phyloP scores from a whole-genome alignment of 2,888 invertebrate species.

The Cephalotes varians region DNA sequence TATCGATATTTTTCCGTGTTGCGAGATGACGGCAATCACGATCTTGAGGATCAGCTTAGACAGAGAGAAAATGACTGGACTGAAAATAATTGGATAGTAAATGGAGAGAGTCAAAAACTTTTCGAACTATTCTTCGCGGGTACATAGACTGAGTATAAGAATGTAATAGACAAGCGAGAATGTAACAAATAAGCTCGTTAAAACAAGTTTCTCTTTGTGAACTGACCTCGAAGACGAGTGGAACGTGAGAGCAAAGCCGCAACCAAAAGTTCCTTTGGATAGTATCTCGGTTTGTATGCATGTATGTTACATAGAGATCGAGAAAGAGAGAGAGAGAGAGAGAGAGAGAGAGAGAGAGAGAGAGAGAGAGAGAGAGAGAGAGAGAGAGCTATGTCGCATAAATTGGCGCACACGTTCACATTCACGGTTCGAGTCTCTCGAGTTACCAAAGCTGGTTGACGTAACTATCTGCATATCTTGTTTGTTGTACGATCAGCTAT shows the following conservation, averaged over 20 bases:
- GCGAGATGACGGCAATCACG: background rate
- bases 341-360: conserved; percentile 13
- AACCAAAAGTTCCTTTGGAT: conserved; percentile 61
- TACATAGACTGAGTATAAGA: conserved; percentile 69
- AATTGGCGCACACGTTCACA: conserved; percentile 25
- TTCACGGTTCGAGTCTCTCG: conserved; percentile 33
- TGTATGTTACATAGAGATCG: conserved; percentile 14
- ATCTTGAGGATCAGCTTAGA: background rate
- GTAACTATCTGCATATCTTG: conserved; percentile 54
- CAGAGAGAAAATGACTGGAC: conserved; percentile 2
- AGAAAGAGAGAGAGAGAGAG: background rate
- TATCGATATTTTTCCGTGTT: conserved; percentile 9
- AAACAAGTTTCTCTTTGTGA: conserved; percentile 75
- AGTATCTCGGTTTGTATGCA: conserved; percentile 62
- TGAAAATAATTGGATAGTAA: conserved; percentile 9
- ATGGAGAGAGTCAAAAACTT: conserved; percentile 55
- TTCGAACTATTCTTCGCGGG: conserved; percentile 52
- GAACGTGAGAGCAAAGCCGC: conserved; percentile 45
- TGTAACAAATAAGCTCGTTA: conserved; percentile 71
- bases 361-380: background rate
- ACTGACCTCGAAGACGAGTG: conserved; percentile 69
- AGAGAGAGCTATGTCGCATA: conserved; percentile 14
- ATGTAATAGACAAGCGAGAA: conserved; percentile 57
- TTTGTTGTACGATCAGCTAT: background rate
- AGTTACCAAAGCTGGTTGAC: conserved; percentile 70